These are phyloP conservation scores for Venturia canescens DNA, from an alignment of 1,140 invertebrate genomes.

Conservation along the genomic window DNA sequence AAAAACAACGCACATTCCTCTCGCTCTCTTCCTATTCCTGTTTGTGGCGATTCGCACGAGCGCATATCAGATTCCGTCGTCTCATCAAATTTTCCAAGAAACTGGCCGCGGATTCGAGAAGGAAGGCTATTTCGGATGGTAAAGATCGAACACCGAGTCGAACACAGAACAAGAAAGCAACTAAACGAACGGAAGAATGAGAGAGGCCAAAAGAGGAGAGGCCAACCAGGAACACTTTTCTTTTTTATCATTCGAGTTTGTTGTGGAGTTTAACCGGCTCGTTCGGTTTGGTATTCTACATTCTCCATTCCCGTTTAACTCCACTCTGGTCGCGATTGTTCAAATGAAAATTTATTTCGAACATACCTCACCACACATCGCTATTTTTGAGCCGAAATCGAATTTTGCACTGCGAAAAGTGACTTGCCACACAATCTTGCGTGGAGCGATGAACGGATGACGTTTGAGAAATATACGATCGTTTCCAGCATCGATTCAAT, in stretches of 20 bases:
- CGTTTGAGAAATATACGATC: slow-evolving; percentile 37
- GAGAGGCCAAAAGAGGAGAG: background rate
- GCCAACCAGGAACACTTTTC: slow-evolving; percentile 18
- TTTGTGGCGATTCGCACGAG: slow-evolving; percentile 36
- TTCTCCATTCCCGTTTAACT: background rate
- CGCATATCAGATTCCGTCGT: slow-evolving; percentile 45
- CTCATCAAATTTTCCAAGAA: slow-evolving; percentile 52
- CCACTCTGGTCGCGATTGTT: background rate
- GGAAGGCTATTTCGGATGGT: slow-evolving; percentile 18
- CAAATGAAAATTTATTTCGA: slow-evolving; percentile 15
- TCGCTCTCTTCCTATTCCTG: slow-evolving; percentile 24
- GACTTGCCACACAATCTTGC: background rate
- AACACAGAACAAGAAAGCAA: background rate
- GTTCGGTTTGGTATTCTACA: slow-evolving; percentile 33
- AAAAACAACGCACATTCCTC: slow-evolving; percentile 19
- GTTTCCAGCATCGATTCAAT: slow-evolving; percentile 38
- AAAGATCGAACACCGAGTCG: slow-evolving; percentile 15
- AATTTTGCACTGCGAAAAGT: background rate
- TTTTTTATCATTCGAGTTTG: slow-evolving; percentile 42
- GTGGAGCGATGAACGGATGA: background rate
- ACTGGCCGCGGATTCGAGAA: slow-evolving; percentile 42
- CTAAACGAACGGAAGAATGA: background rate
- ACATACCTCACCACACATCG: slow-evolving; percentile 2
- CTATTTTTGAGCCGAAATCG: background rate
- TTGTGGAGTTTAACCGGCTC: slow-evolving; percentile 38